Evolutionary conservation across 2,113 vertebrate genomes (phyloP), one percentile per base, ranked within the genome.

Genomic region (Hyperopisus bebe): DNA sequence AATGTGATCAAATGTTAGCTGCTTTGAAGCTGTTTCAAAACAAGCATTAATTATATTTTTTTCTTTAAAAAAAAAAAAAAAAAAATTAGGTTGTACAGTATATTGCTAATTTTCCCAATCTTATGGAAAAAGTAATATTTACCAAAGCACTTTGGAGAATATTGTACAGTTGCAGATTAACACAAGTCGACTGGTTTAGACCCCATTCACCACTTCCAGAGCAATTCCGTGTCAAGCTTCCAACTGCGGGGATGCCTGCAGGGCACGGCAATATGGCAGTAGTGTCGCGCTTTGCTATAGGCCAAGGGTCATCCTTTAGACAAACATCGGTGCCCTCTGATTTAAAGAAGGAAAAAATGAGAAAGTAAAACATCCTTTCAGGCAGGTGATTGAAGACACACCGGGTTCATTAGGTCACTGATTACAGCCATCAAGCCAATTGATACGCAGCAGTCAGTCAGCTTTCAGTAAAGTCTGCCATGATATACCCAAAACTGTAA

Each of bases 161-260:
- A 0, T 0, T 0, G 0, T 87, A 0, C 0, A 96, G 80, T 0
- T 88, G 0, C 0, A 0, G 0, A 70, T 93, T 90, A 46, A 96
- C 94, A 92, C 95, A 96, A 0, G 0, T 0, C 3, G 89, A 88
- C 1, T 9, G 1, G 87, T 89, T 92, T 3, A 2, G 3, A 5
- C 0, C 24, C 39, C 93, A 95, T 0, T 0, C 0, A 0, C 0
- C 0, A 0, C 0, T 4, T 0, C 0, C 0, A 0, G 0, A 0
- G 90, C 95, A 96, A 0, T 0, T 0, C 83, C 93, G 93, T 2
- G 91, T 90, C 44, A 31, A 88, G 8, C 0, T 0, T 8, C 95
- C 95, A 47, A 35, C 39, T 80, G 19, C 91, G 0, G 55, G 55
- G 8, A n/a, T 62, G 3, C 1, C 0, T 0, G n/a, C 0, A 0